Base-by-base conservation (phyloP, 2,113 vertebrate genomes). In the Phalacrocorax brasilianus region DNA sequence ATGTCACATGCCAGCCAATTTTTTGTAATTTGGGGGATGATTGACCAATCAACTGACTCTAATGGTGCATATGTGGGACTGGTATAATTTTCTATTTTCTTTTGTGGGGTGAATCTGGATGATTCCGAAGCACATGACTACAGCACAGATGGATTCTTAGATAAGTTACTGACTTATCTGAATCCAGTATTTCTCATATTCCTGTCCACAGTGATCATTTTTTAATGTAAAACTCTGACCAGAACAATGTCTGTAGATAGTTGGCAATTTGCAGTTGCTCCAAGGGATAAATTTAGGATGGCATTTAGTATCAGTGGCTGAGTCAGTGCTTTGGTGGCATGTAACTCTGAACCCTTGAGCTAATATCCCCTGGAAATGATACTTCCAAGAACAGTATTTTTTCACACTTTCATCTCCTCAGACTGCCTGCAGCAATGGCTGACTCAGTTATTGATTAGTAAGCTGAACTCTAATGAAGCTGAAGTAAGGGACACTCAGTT, bases 391-490 rank as follows among this genome's bases (percentile, higher is more conserved):
- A 67, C 20, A 88, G 52, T 88, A 73, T 94, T 93, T 96, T 78
- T 85, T 91, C 82, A 93, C 40, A 70, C 66, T 89, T 96, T 89
- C 67, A 73, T 91, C 78, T 93, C 59, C 49, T 88, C 11, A 14
- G 21, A 49, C 12, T 79, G 77, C 81, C 84, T 89, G 38, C 45
- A 91, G 76, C 74, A 91, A 38, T 74, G 55, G 53, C 89, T 96
- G 91, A 85, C 52, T 91, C 85, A 65, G 66, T 76, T 92, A 86
- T 90, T 0, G 28, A 87, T 95, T 87, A 83, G 74, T 33, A 63
- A 95, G 28, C 49, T 95, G 89, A 89, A 87, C 77, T 83, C 42
- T 88, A 94, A 95, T 58, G 91, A 91, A 88, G 77, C 62, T 76
- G 84, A 73, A 94, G 59, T 75, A 79, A 83, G 33, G 83, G 70